phyloP scores from a whole-genome alignment of 2,888 invertebrate species.

The Eutolmus rufibarbis region DNA sequence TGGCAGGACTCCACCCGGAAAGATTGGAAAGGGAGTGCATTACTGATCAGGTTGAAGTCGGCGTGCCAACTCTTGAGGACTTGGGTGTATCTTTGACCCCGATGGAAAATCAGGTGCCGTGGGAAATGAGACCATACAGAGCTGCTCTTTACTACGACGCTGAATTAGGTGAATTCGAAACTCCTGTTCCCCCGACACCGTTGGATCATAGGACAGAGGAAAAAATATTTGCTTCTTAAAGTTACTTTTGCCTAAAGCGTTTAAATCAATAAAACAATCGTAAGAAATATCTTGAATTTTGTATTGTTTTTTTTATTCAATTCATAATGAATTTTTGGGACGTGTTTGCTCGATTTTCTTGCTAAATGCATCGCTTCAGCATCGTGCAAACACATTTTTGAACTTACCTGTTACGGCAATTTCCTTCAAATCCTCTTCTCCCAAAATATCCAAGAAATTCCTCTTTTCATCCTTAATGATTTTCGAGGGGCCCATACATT shows the following conservation, averaged over 20 bases:
- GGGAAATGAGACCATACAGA: slow-evolving; percentile 78
- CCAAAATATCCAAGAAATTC: too few relatives aligned
- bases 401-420: too few relatives aligned
- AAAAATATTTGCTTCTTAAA: not conserved
- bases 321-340: too few relatives aligned
- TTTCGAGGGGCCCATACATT: too few relatives aligned
- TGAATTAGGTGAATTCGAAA: slow-evolving; percentile 77
- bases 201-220: slow-evolving; percentile 48
- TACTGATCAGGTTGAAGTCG: slow-evolving; percentile 71
- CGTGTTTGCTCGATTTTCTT: too few relatives aligned
- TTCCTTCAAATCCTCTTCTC: too few relatives aligned
- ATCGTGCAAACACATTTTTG: too few relatives aligned
- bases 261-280: not conserved
- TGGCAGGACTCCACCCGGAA: slow-evolving; percentile 77
- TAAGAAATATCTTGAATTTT: not conserved
- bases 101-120: slow-evolving; percentile 82
- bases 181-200: slow-evolving; percentile 67
- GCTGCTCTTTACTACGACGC: slow-evolving; percentile 76
- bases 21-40: slow-evolving; percentile 83
- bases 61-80: slow-evolving; percentile 84
- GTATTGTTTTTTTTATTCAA: not conserved
- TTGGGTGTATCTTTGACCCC: slow-evolving; percentile 79
- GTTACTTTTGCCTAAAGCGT: not conserved
- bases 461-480: too few relatives aligned
- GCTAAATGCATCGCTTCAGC: too few relatives aligned